Percentiles rank a stretch among this genome's conserved stretches.
Conservation (phyloP, 2,888 invertebrate genomes). For the Plebejus argus region DNA sequence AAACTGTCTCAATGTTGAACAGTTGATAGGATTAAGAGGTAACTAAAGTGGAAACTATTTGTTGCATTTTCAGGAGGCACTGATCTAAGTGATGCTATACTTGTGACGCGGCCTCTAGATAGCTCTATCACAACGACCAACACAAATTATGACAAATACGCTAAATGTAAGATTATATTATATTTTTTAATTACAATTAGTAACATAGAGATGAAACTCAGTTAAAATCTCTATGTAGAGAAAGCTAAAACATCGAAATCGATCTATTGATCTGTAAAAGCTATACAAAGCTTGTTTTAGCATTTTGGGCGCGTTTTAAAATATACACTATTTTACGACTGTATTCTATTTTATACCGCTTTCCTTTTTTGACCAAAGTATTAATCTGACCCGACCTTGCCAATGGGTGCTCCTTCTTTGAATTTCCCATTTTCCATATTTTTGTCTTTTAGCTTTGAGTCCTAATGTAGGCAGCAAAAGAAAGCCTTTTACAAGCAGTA, state of each 20-base stretch:
- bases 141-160: neutral
- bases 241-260: neutral
- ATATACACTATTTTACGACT: neutral
- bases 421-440: neutral
- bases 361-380: neutral
- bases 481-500: slow-evolving; percentile 48
- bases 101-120: slow-evolving; percentile 53
- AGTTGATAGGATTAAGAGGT: neutral
- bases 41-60: neutral
- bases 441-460: slow-evolving; percentile 51
- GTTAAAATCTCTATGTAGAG: neutral
- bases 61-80: neutral
- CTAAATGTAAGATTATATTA: neutral
- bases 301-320: neutral
- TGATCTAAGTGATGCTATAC: slow-evolving; percentile 50
- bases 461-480: slow-evolving; percentile 52
- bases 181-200: no score
- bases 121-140: neutral
- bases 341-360: no score
- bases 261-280: neutral
- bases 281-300: neutral
- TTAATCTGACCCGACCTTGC: neutral
- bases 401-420: neutral
- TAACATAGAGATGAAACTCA: no score
- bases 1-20: no score